Conservation (phyloP, 2,888 invertebrate genomes). For the Chymomyza fuscimana region DNA sequence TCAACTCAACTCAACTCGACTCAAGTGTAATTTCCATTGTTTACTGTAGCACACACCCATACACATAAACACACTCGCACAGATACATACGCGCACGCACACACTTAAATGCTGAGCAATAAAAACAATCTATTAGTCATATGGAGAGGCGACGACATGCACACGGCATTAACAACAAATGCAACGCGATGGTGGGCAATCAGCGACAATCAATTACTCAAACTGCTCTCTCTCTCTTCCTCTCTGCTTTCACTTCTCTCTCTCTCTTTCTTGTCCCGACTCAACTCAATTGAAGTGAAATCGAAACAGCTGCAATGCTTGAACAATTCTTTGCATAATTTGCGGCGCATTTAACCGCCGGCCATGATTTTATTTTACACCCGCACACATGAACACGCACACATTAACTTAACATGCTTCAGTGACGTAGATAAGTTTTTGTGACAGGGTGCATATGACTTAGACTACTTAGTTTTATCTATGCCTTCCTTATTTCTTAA, state of each 20-base stretch:
- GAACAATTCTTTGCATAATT: neutral
- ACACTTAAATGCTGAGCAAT: neutral
- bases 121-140: neutral
- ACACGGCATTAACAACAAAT: neutral
- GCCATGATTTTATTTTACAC: neutral
- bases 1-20: neutral
- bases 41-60: neutral
- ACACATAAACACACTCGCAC: neutral
- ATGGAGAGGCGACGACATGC: neutral
- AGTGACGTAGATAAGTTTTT: no score
- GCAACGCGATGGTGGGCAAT: neutral
- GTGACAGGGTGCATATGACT: no score
- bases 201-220: constrained; percentile 38
- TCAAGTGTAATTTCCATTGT: neutral
- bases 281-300: neutral
- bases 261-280: neutral
- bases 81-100: neutral
- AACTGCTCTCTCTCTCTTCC: constrained; percentile 14
- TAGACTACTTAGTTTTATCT: no score
- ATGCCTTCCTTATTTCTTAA: no score
- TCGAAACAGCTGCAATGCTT: neutral
- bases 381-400: neutral
- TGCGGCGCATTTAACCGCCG: neutral
- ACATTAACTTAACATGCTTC: neutral
- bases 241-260: neutral